Base-by-base conservation (phyloP, 2,113 vertebrate genomes). In the Mastomys coucha region DNA sequence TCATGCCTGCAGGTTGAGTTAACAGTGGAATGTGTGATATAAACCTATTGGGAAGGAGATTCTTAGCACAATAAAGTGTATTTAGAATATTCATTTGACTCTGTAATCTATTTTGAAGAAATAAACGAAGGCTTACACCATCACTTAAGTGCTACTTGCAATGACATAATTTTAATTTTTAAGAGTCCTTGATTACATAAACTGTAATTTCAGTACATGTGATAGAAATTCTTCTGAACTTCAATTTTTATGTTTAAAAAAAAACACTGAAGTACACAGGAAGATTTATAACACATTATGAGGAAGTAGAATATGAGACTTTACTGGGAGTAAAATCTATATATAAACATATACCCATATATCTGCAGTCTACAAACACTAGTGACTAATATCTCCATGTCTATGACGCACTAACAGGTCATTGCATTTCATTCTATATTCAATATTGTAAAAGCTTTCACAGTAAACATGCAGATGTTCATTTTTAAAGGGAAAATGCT, bases 61-160 rank as follows among this genome's bases (percentile, higher is more conserved):
- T 78, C 51, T 33, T 72, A 84, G 51, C 77, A 86, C 2, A 53
- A 49, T 87, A 49, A 88, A 86, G 31, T 2, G 31, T 67, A 86
- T 65, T 96, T 93, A 36, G 88, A 96, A 92, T 95, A 36, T 81
- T 92, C 77, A 86, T 75, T 69, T 93, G 45, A 87, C 73, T 8
- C 22, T 69, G 58, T 92, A 75, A 95, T 70, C 45, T 76, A 24
- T 12, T 7, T 22, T 39, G n/a, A 67, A 58, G 49, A 93, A 73
- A 91, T 26, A 91, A 58, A 42, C 28, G 14, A 14, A 76, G 22
- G 45, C 73, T 87, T 91, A 81, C 7, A 73, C 22, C 80, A 95
- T 69, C 31, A 90, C 72, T 90, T 75, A 42, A 82, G 94, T 82
- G 33, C 36, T 87, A 51, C n/a, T 81, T 91, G 42, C 65, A 33